These are phyloP conservation scores for Microtus oregoni DNA, from an alignment of 2,113 vertebrate species.

Conservation along the genomic window DNA sequence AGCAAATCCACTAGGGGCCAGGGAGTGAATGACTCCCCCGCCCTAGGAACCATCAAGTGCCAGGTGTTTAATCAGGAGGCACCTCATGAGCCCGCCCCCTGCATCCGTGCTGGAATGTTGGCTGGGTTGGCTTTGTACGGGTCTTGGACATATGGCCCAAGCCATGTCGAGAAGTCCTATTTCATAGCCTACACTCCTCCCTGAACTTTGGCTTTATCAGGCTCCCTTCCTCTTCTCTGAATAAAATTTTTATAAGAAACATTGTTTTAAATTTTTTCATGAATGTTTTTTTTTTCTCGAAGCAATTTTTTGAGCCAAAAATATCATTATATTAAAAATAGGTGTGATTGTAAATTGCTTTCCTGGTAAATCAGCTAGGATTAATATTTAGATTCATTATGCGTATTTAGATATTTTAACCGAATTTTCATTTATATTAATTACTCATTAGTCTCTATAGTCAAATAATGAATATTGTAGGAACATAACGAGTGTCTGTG, in stretches of 20 bases:
- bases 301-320: background rate
- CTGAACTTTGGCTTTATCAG: background rate
- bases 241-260: background rate
- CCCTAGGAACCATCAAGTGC: background rate
- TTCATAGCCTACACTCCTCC: background rate
- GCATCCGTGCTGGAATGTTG: background rate
- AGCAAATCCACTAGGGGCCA: no score
- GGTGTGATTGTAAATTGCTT: conserved; percentile 7
- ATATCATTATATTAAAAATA: background rate
- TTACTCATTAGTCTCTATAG: background rate
- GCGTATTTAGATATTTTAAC: background rate
- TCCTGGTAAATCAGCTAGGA: background rate
- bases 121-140: background rate
- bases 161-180: background rate
- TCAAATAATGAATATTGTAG: background rate
- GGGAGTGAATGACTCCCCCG: no score
- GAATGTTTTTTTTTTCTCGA: background rate
- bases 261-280: background rate
- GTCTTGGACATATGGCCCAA: background rate
- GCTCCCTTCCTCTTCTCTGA: background rate
- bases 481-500: background rate
- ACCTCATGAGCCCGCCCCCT: background rate
- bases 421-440: background rate
- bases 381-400: background rate
- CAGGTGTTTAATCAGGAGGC: background rate